Conservation (phyloP, 2,888 invertebrate species). For the Troides oblongomaculatus region DNA sequence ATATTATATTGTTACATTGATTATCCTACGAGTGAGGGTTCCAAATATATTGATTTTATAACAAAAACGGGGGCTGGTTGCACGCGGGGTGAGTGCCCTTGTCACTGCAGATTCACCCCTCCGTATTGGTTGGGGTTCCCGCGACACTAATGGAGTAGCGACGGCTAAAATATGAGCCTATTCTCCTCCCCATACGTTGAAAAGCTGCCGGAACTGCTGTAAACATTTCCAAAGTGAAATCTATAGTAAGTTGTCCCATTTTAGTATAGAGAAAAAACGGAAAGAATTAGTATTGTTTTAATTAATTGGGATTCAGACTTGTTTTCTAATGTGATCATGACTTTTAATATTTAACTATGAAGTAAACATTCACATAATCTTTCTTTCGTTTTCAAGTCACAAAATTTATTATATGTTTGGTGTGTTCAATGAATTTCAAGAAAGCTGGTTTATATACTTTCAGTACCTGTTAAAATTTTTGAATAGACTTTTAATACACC, state of each 20-base stretch:
- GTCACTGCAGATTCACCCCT: constrained; percentile 76
- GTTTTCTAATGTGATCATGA: no score
- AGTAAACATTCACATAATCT: background rate
- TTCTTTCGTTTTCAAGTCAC: no score
- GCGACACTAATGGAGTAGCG: constrained; percentile 74
- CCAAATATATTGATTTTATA: constrained; percentile 78
- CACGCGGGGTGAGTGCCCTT: constrained; percentile 74
- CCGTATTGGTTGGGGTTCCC: constrained; percentile 71
- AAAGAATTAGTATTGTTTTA: background rate
- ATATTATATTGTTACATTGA: constrained; percentile 9
- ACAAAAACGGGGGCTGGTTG: constrained; percentile 77
- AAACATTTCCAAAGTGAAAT: constrained; percentile 51
- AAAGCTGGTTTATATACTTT: background rate
- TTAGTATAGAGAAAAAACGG: constrained; percentile 16
- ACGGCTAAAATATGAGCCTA: constrained; percentile 72
- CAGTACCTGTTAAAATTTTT: no score
- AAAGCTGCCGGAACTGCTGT: constrained; percentile 57
- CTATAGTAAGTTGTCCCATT: constrained; percentile 39
- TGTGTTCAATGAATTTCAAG: background rate
- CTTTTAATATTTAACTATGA: background rate
- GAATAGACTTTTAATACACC: no score
- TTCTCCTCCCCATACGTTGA: constrained; percentile 63
- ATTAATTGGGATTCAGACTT: background rate
- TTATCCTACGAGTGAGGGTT: constrained; percentile 54
- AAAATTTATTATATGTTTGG: background rate